A percentile compares a stretch with the other conserved stretches of the same genome.
phyloP scores from a whole-genome alignment of 64 coral and sea anemone species.

The Pocillopora damicornis region DNA sequence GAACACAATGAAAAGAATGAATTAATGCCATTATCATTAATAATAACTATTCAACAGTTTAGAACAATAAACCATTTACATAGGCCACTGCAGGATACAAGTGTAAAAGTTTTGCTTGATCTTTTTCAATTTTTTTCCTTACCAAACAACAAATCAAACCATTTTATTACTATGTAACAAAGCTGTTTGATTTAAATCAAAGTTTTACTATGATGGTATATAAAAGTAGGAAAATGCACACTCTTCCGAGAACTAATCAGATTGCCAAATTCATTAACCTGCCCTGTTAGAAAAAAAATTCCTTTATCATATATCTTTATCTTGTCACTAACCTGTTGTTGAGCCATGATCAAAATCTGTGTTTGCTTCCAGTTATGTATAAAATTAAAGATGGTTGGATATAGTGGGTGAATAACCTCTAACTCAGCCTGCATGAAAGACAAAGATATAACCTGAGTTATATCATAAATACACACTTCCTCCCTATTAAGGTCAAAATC shows the following conservation, averaged over 20 bases:
- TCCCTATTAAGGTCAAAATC: too few relatives aligned
- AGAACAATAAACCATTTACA: not conserved
- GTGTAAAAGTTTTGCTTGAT: too few relatives aligned
- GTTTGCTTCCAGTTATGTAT: conserved; percentile 44
- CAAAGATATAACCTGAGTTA: not conserved
- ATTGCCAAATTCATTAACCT: not conserved
- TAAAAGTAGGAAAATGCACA: too few relatives aligned
- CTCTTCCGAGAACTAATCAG: too few relatives aligned
- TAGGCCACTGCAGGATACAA: too few relatives aligned
- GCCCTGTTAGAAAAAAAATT: not conserved
- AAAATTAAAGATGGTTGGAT: conserved; percentile 43
- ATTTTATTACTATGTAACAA: too few relatives aligned
- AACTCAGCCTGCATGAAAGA: conserved; percentile 15
- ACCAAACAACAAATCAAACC: too few relatives aligned
- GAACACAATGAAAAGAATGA: not conserved
- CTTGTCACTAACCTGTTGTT: not conserved
- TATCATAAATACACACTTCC: too few relatives aligned
- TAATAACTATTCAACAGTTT: not conserved
- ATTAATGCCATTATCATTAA: not conserved
- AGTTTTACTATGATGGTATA: too few relatives aligned
- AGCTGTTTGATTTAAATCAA: too few relatives aligned
- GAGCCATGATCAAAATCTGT: not conserved
- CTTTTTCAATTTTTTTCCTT: too few relatives aligned
- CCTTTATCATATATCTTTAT: not conserved
- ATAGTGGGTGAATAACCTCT: conserved; percentile 38